phyloP scores from a whole-genome alignment of 1,140 invertebrate genomes.

The Musca domestica region DNA sequence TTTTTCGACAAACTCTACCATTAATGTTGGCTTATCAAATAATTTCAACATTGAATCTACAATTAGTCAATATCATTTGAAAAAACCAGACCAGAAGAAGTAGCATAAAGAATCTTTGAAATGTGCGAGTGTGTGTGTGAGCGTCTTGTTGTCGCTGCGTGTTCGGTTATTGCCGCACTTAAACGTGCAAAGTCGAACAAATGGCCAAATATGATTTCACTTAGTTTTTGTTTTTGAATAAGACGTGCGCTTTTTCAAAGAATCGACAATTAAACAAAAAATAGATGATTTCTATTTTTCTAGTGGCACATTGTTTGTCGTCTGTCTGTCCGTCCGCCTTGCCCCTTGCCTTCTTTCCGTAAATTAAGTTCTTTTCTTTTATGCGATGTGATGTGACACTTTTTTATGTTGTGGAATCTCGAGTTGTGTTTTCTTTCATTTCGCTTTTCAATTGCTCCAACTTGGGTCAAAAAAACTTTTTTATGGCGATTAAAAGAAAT shows the following conservation, averaged over 20 bases:
- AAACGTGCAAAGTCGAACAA: neutral
- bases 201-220: neutral
- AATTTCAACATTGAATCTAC: too few relatives aligned
- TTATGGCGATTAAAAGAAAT: slow-evolving; percentile 17
- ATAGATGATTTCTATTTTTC: neutral
- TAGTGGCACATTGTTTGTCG: neutral
- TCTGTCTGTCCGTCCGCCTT: neutral
- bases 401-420: slow-evolving; percentile 15
- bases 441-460: neutral
- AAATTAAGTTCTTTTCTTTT: slow-evolving; percentile 12
- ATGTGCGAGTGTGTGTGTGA: neutral
- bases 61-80: too few relatives aligned
- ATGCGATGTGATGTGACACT: slow-evolving; percentile 19
- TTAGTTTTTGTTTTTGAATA: neutral
- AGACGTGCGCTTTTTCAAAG: slow-evolving; percentile 11
- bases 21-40: too few relatives aligned
- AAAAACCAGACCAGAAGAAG: too few relatives aligned
- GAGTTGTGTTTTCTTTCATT: neutral
- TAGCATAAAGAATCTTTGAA: too few relatives aligned
- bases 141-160: neutral
- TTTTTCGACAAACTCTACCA: too few relatives aligned
- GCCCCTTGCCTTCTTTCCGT: neutral
- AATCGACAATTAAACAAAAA: slow-evolving; percentile 2
- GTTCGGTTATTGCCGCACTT: neutral
- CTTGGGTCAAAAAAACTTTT: neutral